phyloP scores from a whole-genome alignment of 2,888 invertebrate genomes.

The Eristalis tenax region DNA sequence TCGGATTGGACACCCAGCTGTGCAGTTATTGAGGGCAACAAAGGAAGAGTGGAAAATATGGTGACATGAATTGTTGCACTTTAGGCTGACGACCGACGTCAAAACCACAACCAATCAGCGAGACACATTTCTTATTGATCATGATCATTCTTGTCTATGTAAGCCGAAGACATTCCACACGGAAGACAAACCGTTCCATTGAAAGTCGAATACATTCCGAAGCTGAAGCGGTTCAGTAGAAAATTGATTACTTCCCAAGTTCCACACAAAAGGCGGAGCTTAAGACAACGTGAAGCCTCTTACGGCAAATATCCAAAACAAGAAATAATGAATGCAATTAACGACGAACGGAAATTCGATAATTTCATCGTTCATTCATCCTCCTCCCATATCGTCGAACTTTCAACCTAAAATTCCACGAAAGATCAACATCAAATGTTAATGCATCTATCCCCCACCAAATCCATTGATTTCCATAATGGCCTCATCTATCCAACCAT shows the following conservation, averaged over 20 bases:
- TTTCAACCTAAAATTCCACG: not conserved
- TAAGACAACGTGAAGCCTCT: not conserved
- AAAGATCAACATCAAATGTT: not conserved
- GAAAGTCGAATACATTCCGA: too few relatives aligned
- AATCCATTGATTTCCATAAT: conserved; percentile 55
- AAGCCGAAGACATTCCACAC: too few relatives aligned
- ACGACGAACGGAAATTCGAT: not conserved
- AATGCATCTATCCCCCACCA: not conserved
- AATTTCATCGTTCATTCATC: not conserved
- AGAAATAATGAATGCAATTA: not conserved
- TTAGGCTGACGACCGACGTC: too few relatives aligned
- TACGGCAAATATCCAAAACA: not conserved
- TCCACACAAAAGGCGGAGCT: not conserved
- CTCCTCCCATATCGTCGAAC: not conserved
- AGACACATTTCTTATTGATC: too few relatives aligned
- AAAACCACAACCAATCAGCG: too few relatives aligned
- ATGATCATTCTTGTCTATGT: too few relatives aligned
- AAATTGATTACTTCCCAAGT: not conserved
- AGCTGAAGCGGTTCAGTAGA: too few relatives aligned
- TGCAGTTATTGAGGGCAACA: too few relatives aligned
- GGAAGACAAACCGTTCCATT: too few relatives aligned
- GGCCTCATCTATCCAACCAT: conserved; percentile 26
- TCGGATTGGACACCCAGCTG: too few relatives aligned
- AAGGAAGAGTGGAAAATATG: too few relatives aligned
- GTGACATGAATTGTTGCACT: too few relatives aligned